Evolutionary conservation across 2,888 invertebrate genomes (phyloP).

Genomic region (Seira ritae): DNA sequence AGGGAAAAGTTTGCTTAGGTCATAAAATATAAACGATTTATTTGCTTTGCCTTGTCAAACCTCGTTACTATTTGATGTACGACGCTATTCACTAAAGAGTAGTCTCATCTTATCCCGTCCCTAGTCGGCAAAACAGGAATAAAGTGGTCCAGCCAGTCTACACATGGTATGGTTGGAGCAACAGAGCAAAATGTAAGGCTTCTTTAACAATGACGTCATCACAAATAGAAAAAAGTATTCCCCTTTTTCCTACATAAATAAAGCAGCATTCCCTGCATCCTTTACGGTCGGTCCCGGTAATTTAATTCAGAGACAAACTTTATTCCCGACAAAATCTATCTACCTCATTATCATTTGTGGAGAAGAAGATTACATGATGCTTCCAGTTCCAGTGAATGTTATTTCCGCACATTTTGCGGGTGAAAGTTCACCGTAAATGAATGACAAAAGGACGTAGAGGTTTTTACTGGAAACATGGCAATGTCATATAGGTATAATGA

Average conservation of each 20-base stretch:
- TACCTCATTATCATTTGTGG: too few species aligned
- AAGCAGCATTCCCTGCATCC: neutral
- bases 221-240: neutral
- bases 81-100: neutral
- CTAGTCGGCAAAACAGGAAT: neutral
- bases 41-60: conserved; percentile 49
- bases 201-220: neutral
- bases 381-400: too few species aligned
- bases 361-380: too few species aligned
- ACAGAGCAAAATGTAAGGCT: neutral
- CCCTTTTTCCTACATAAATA: neutral
- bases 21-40: conserved; percentile 52
- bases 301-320: neutral
- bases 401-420: too few species aligned
- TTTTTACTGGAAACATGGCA: too few species aligned
- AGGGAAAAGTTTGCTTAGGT: conserved; percentile 35
- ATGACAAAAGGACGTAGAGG: too few species aligned
- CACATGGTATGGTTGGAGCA: neutral
- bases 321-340: too few species aligned
- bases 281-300: neutral
- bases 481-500: too few species aligned
- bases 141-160: neutral
- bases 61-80: conserved; percentile 41
- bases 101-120: neutral
- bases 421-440: too few species aligned